Conservation (phyloP, 2,797 vertebrate genomes). For the Vespertilio murinus region DNA sequence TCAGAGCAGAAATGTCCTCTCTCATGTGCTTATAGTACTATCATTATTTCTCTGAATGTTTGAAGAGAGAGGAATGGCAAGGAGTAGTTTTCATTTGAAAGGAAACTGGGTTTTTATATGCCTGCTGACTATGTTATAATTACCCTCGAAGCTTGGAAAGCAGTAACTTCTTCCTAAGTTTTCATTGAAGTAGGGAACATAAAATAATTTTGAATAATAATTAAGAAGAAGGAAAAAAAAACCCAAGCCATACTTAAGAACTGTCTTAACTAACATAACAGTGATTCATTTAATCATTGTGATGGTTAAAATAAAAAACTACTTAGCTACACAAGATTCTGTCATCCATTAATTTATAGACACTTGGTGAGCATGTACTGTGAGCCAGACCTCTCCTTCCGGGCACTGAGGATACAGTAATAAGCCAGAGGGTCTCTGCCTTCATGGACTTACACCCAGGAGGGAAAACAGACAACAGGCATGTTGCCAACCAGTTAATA, state of each 20-base stretch:
- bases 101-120: neutral
- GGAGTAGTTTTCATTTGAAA: neutral
- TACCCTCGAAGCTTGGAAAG: neutral
- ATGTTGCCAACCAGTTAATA: neutral
- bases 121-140: neutral
- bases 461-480: neutral
- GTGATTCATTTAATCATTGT: neutral
- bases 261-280: neutral
- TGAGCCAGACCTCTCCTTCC: neutral
- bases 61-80: neutral
- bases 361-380: neutral
- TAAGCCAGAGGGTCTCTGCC: neutral
- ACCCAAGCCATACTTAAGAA: neutral
- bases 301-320: neutral
- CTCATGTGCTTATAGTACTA: neutral
- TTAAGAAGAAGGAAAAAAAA: neutral
- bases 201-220: neutral
- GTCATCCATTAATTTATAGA: neutral
- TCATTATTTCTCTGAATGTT: neutral
- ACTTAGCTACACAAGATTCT: neutral
- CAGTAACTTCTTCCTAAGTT: neutral
- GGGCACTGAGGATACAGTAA: neutral
- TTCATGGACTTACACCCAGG: neutral
- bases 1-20: neutral
- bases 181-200: neutral